These are phyloP conservation scores for Lampris incognitus DNA, from an alignment of 2,113 vertebrate genomes.

Conservation along the genomic window DNA sequence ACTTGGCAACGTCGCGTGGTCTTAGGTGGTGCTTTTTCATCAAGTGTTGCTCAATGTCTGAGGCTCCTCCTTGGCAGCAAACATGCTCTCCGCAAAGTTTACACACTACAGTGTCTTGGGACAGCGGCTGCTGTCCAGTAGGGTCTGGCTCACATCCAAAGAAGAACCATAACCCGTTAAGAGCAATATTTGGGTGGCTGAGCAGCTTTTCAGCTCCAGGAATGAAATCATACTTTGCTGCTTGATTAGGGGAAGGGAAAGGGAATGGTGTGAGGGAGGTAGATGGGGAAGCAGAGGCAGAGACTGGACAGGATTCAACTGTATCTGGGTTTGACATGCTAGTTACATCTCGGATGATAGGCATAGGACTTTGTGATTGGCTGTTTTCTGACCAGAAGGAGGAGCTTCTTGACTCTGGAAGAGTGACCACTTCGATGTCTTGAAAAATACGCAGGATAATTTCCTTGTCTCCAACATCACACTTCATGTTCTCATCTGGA, in stretches of 20 bases:
- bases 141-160: conserved; percentile 76
- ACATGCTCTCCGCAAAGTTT: conserved; percentile 80
- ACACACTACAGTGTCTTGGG: conserved; percentile 77
- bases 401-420: conserved; percentile 62
- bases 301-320: conserved; percentile 15
- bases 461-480: conserved; percentile 82
- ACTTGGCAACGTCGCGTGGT: conserved; percentile 34
- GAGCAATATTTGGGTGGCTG: conserved; percentile 53
- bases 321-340: conserved; percentile 49
- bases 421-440: conserved; percentile 77
- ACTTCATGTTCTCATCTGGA: conserved; percentile 77
- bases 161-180: conserved; percentile 73
- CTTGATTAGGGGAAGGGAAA: not conserved
- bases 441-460: conserved; percentile 79
- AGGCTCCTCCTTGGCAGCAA: conserved; percentile 71
- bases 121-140: conserved; percentile 74
- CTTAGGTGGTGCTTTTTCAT: conserved; percentile 76
- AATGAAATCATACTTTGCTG: conserved; percentile 65
- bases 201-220: conserved; percentile 69
- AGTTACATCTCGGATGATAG: conserved; percentile 63
- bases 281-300: not conserved
- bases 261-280: conserved; percentile 28
- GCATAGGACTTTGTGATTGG: conserved; percentile 69
- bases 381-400: conserved; percentile 62
- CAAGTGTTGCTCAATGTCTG: conserved; percentile 77